Base-by-base conservation (phyloP, 1,140 invertebrate genomes). In the Atta cephalotes region DNA sequence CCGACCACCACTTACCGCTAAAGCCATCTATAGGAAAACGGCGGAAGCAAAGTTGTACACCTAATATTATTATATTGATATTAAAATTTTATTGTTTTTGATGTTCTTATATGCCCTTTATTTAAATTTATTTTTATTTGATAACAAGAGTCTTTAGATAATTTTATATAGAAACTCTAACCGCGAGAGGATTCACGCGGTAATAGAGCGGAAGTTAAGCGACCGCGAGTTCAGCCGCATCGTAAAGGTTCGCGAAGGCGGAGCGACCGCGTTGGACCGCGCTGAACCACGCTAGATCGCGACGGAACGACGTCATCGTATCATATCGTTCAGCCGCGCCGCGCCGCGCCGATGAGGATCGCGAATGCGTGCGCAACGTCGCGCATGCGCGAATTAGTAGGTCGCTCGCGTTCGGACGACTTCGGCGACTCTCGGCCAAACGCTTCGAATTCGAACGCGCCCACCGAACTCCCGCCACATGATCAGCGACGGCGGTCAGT, bases 351-450 rank as follows among this genome's bases (percentile, higher is more conserved):
- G 56, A 51, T 68, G 70, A 81, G 53, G 21, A 71, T 56, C 68
- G 74, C 51, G 39, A 77, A 51, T 31, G 62, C 66, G 68, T n/a
- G 35, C 68, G 51, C 28, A 10, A 2, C 49, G 70, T 25, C 70
- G 49, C 70, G 60, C 85, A 81, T 70, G 87, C 78, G 85, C 79
- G 53, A 71, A 62, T 90, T 90, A 89, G 88, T 90, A 89, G 89
- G 89, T 90, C 89, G 89, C 66, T 18, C 10, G 60, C 53, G 68
- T 16, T 90, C 88, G 88, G 71, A 9, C 12, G 51, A 3, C 58
- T 53, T 80, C 89, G 89, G 39, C 35, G 0, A 5, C 2, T 35
- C 16, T 89, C 88, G 89, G 62, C 31, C 6, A 28, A 12, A 25
- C 85, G 88, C 51, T 28, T 35, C 74, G 86, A 70, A 80, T 82